Percentiles rank a stretch among this genome's conserved stretches.
Conservation (phyloP, 1,140 invertebrate genomes). For the Drosophila guanche region DNA sequence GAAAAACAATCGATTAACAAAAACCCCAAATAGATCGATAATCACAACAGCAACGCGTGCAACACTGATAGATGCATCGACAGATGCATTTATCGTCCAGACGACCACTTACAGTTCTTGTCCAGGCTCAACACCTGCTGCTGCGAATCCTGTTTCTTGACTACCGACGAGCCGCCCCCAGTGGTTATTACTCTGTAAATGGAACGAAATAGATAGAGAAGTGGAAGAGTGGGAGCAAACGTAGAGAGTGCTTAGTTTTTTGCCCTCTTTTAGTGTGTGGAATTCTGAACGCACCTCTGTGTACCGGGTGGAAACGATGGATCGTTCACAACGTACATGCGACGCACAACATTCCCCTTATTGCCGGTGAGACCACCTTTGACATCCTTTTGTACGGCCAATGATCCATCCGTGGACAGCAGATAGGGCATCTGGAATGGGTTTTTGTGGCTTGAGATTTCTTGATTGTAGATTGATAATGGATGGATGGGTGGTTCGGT, state of each 20-base stretch:
- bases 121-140: constrained; percentile 82
- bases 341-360: constrained; percentile 82
- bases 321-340: constrained; percentile 83
- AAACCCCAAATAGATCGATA: constrained; percentile 55
- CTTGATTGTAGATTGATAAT: no score
- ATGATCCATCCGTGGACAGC: constrained; percentile 80
- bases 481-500: no score
- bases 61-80: constrained; percentile 59
- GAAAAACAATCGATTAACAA: constrained; percentile 75
- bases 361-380: constrained; percentile 76
- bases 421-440: constrained; percentile 83
- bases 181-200: constrained; percentile 77
- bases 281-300: constrained; percentile 69
- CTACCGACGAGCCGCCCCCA: constrained; percentile 70
- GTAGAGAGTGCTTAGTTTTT: constrained; percentile 2
- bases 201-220: constrained; percentile 17
- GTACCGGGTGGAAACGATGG: constrained; percentile 75
- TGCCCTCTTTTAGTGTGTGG: neutral
- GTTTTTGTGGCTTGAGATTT: neutral
- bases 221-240: constrained; percentile 17
- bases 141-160: constrained; percentile 79
- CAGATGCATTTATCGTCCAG: constrained; percentile 15
- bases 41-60: constrained; percentile 69
- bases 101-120: constrained; percentile 82
- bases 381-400: constrained; percentile 83